Base-by-base conservation (phyloP, 1,140 invertebrate species). In the Drosophila pruinosa region DNA sequence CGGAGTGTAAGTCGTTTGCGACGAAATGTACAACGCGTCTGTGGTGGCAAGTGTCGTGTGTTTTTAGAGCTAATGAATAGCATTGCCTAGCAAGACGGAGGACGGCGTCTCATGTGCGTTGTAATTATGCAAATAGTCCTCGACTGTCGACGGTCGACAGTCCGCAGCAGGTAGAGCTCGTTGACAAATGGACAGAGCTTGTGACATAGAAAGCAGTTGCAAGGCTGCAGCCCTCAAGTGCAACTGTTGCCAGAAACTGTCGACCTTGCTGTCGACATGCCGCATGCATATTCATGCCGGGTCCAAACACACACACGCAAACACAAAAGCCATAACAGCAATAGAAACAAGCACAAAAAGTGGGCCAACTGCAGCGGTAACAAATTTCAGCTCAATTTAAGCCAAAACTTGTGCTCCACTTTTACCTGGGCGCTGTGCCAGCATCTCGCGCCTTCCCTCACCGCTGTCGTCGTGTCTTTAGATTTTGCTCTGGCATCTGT, bases 221-320 rank as follows among this genome's bases (percentile, higher is more conserved):
- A 58, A 41, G 38, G 45, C 26, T 50, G 59, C 36, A 28, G 31
- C 71, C 79, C 80, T 83, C 76, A 86, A 86, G 81, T 83, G 80
- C 80, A 85, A 86, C 77, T 80, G 76, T 77, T 85, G 69, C 65
- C 68, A 62, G 59, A 28, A 52, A 50, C 41, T 64, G 28, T 56
- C 83, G 81, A 85, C 80, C 80, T 86, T 85, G 24, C 24, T 52
- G 62, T 47, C 67, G 59, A 63, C 61, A 82, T 75, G 79, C 79
- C 75, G 78, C 78, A 75, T 81, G 81, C 74, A 86, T 81, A 88
- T 88, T 88, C 82, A 86, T 88, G 82, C 82, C 77, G 74, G 64
- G 22, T 36, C 31, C 57, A 47, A 47, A 28, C 22, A 28, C 21
- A 15, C 28, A 43, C 36, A 57, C 19, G 43, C 54, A 43, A 48